Conservation (phyloP, 2,113 vertebrate genomes). For the Notothenia rossii region DNA sequence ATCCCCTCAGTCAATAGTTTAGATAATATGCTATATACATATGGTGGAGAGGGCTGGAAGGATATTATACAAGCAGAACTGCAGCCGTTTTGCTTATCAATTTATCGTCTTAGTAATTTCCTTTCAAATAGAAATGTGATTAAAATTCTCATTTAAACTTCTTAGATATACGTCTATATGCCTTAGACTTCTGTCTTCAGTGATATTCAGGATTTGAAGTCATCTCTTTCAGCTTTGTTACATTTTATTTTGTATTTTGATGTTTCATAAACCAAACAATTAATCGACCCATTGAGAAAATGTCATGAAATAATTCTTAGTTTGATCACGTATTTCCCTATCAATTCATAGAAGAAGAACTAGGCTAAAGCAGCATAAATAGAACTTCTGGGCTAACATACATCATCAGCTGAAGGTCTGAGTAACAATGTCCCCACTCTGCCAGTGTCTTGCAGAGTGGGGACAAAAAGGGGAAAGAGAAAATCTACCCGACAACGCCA, state of each 20-base stretch:
- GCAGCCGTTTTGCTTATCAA: background rate
- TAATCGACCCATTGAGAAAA: background rate
- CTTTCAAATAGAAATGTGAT: background rate
- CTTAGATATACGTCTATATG: background rate
- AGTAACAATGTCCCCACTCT: background rate
- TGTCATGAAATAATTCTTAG: background rate
- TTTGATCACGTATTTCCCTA: background rate
- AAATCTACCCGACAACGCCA: background rate
- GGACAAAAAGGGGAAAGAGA: background rate
- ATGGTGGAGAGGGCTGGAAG: background rate
- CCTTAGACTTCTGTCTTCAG: background rate
- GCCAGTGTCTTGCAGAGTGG: background rate
- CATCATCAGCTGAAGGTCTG: background rate
- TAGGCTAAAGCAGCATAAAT: background rate
- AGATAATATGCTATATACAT: background rate
- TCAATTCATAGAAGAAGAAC: background rate
- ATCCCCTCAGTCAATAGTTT: slow-evolving; percentile 14
- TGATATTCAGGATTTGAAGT: background rate
- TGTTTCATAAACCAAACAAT: background rate
- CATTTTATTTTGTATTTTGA: background rate
- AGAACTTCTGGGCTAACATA: background rate
- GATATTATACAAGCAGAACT: background rate
- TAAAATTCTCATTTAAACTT: background rate
- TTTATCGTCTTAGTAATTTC: background rate
- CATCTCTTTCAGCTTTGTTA: background rate